Base-by-base conservation (phyloP, 2,113 vertebrate genomes). In the Pristiophorus japonicus region DNA sequence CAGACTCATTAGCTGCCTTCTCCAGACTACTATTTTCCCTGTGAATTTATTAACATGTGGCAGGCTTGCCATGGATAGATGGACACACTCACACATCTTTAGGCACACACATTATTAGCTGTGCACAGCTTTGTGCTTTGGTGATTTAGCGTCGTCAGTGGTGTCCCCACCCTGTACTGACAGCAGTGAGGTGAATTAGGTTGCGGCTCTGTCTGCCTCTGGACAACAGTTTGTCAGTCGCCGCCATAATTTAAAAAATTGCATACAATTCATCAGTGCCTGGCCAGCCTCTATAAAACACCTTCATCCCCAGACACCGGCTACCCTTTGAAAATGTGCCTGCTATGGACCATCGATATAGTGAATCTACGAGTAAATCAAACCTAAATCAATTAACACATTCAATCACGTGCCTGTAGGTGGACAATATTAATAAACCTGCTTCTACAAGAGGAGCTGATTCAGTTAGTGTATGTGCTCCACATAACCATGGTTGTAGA, bases 1-100 rank as follows among this genome's bases (percentile, higher is more conserved):
- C 38, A 81, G 78, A 81, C 78, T 92, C 88, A 91, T 91, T 91
- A 91, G 88, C 88, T 91, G 55, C 59, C 59, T 91, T 91, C 88
- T 38, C 22, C 88, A 92, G 59, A 34, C 59, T 22, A 62, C 88
- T n/a, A 63, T 92, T 92, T 92, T 63, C 88, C 34, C 30, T 63
- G 59, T 65, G 59, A 63, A 63, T 38, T 62, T 38, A 63, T 92
- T 92, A 59, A 42, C 65, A 65, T 7, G 88, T n/a, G 7, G 59
- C 88, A 91, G 88, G 14, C 88, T 62, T 91, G 55, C 88, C 55
- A 65, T 22, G 59, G 88, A 63, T 92, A 63, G 16, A 88, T 55
- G 85, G 51, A 34, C 45, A 24, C 59, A 63, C 88, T 20, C 59
- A 20, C 18, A 63, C 88, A 92, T 92, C 88, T 92, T 63, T 38